Percentiles rank a stretch among this genome's conserved stretches.
Conservation (phyloP, 2,797 vertebrate species). For the Knipowitschia caucasica region DNA sequence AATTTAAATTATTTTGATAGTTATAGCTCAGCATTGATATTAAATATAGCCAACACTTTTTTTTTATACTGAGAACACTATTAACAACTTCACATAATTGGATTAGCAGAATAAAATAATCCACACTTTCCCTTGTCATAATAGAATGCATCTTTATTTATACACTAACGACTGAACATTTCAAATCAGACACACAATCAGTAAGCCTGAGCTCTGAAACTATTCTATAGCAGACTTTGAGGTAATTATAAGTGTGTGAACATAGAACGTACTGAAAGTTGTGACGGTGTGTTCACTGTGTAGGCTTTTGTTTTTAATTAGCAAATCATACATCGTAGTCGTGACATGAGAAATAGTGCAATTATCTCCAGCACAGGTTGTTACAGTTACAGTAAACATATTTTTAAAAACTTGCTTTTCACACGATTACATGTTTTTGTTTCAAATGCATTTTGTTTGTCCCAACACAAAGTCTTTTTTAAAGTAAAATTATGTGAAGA, state of each 20-base stretch:
- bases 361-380: not conserved
- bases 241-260: not conserved
- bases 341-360: not conserved
- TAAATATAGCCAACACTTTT: no score
- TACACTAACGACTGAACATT: not conserved
- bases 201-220: not conserved
- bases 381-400: no score
- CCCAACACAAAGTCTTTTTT: no score
- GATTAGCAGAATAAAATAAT: not conserved
- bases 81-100: not conserved
- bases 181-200: constrained; percentile 5
- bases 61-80: no score
- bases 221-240: not conserved
- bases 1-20: no score
- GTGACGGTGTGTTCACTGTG: not conserved
- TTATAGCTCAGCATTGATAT: no score
- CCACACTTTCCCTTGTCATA: not conserved
- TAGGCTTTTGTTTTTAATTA: constrained; percentile 7
- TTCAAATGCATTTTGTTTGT: no score
- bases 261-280: not conserved
- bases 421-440: no score
- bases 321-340: not conserved
- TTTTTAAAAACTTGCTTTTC: no score
- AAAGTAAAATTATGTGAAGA: no score
- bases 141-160: not conserved